Percentiles rank a stretch among this genome's conserved stretches.
These are phyloP conservation scores for Batillaria attramentaria DNA, from an alignment of 1,140 invertebrate species.

Conservation along the genomic window DNA sequence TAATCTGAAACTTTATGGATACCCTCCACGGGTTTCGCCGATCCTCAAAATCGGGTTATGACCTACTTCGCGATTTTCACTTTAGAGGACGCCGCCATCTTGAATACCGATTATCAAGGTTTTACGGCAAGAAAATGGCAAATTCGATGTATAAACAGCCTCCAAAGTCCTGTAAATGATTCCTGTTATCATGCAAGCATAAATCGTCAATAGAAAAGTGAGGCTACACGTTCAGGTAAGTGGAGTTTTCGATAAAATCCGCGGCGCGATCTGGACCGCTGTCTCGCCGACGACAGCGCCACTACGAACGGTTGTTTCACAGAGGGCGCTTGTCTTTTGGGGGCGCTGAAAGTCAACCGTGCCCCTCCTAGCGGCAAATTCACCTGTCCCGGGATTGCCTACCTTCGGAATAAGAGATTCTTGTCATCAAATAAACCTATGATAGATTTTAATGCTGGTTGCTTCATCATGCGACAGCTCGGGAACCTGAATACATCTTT, in stretches of 20 bases:
- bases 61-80: too few species aligned
- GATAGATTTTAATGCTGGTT: too few species aligned
- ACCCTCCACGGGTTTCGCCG: too few species aligned
- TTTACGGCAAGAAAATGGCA: neutral
- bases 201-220: neutral
- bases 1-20: too few species aligned
- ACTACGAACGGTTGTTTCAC: conserved; percentile 23
- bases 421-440: too few species aligned
- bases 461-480: too few species aligned
- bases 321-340: conserved; percentile 37
- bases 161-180: neutral
- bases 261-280: neutral
- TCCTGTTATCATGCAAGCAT: neutral
- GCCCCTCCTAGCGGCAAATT: conserved; percentile 30
- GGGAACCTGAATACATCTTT: too few species aligned
- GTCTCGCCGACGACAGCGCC: conserved; percentile 22
- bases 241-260: neutral
- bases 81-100: too few species aligned
- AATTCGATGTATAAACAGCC: neutral
- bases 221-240: neutral
- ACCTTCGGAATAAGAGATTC: too few species aligned
- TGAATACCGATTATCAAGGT: conserved; percentile 22
- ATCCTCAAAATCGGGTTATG: too few species aligned
- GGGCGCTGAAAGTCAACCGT: conserved; percentile 32
- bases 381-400: conserved; percentile 27